Evolutionary conservation across 1,140 invertebrate species (phyloP).

Genomic region (Bathynomus jamesi): DNA sequence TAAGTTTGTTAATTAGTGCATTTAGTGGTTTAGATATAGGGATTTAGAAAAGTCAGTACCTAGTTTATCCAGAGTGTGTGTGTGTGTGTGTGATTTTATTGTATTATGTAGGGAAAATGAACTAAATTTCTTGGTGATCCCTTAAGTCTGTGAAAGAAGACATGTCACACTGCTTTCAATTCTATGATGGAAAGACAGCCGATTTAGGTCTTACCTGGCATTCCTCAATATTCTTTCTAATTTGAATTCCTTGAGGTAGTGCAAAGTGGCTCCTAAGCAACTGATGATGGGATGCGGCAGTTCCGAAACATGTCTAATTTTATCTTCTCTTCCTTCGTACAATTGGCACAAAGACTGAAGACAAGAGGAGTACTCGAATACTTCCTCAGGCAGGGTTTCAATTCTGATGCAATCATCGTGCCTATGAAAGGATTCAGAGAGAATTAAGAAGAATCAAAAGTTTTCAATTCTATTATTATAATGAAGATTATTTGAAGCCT

Average conservation of each 20-base stretch:
- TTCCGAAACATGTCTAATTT: conserved; percentile 27
- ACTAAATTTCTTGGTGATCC: no score
- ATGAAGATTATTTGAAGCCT: no score
- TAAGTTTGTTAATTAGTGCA: no score
- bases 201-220: conserved; percentile 21
- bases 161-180: no score
- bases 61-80: no score
- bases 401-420: conserved; percentile 36
- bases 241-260: conserved; percentile 38
- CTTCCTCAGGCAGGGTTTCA: conserved; percentile 29
- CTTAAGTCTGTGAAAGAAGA: no score
- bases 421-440: not conserved
- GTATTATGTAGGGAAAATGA: no score
- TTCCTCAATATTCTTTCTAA: conserved; percentile 35
- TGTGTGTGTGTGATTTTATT: no score
- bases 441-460: not conserved
- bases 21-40: no score
- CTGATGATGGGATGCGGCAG: conserved; percentile 36
- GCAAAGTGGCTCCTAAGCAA: conserved; percentile 36
- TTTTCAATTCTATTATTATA: no score
- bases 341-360: conserved; percentile 40
- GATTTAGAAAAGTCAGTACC: no score
- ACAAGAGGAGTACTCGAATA: conserved; percentile 39
- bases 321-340: conserved; percentile 36
- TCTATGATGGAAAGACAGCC: not conserved